phyloP scores from a whole-genome alignment of 2,888 invertebrate genomes.

The Melinaea menophilus region DNA sequence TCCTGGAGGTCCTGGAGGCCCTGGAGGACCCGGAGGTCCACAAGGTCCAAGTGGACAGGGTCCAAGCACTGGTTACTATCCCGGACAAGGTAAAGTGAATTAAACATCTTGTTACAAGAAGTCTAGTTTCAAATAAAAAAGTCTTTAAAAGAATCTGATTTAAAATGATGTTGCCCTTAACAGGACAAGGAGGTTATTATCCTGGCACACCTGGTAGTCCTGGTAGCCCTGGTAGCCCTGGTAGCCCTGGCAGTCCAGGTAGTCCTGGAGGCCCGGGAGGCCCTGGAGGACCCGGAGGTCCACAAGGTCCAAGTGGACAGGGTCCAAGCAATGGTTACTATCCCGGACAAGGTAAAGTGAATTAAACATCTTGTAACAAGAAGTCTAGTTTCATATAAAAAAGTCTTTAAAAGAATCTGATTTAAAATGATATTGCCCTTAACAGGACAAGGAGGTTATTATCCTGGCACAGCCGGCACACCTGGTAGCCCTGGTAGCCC shows the following conservation, averaged over 20 bases:
- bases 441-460: constrained; percentile 49
- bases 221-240: constrained; percentile 34
- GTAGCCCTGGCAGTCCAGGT: constrained; percentile 34
- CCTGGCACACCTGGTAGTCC: constrained; percentile 41
- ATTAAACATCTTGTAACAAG: neutral
- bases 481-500: constrained; percentile 19
- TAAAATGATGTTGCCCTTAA: constrained; percentile 4
- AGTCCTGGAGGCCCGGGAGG: constrained; percentile 41
- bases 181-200: constrained; percentile 54
- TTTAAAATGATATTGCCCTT: neutral
- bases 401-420: constrained; percentile 1
- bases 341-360: constrained; percentile 21
- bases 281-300: constrained; percentile 33
- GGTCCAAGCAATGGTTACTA: no score
- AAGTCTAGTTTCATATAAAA: neutral
- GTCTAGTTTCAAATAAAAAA: neutral
- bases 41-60: no score
- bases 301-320: neutral
- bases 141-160: neutral
- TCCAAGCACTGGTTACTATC: no score
- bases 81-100: constrained; percentile 21
- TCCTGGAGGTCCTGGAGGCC: constrained; percentile 42
- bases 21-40: constrained; percentile 13
- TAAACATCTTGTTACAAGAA: neutral
- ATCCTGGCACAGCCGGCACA: constrained; percentile 39